Evolutionary conservation across 2,113 vertebrate genomes (phyloP), one percentile per base, ranked within the genome.

Genomic region (Pteropus alecto): DNA sequence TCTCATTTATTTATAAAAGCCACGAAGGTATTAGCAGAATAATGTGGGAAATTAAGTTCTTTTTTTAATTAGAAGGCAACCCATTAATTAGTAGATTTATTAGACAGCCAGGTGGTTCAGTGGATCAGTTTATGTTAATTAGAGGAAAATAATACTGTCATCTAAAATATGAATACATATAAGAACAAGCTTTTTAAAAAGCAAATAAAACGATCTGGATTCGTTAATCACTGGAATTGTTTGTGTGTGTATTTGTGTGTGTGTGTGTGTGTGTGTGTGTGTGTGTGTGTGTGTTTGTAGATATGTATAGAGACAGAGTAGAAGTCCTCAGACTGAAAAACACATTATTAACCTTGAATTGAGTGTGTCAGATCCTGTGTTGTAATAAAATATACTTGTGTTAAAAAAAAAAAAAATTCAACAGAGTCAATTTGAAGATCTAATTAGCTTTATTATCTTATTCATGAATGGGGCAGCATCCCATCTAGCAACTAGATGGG

Each of bases 1-100:
- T 95, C 2, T 96, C 86, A 98, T 90, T 96, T 96, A 94, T 96
- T 97, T 96, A 51, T 95, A 51, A 97, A 98, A 93, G 63, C 46
- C 95, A 95, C 82, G 93, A 88, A 88, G 61, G 67, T 70, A 94
- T 96, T 84, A 90, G 91, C 63, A 82, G 33, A 8, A 95, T 95
- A 97, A 60, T 58, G 4, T 65, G 48, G 63, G 63, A 95, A 60
- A 89, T 74, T 90, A 92, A 84, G 21, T 26, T 63, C 71, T 43
- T 96, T 70, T 81, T 74, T 51, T n/a, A 0, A 43, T 35, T 86
- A 88, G 35, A 82, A 91, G 24, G 7, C 15, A 91, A 63, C 43
- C 16, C 7, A 94, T 84, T 91, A 68, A 78, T 88, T 92, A 71
- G 33, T 91, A 94, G 71, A 95, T 81, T 79, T 87, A 95, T 92